Evolutionary conservation across 2,888 invertebrate genomes (phyloP), one percentile per base, ranked within the genome.

Genomic region (Melangyna quadrimaculata): DNA sequence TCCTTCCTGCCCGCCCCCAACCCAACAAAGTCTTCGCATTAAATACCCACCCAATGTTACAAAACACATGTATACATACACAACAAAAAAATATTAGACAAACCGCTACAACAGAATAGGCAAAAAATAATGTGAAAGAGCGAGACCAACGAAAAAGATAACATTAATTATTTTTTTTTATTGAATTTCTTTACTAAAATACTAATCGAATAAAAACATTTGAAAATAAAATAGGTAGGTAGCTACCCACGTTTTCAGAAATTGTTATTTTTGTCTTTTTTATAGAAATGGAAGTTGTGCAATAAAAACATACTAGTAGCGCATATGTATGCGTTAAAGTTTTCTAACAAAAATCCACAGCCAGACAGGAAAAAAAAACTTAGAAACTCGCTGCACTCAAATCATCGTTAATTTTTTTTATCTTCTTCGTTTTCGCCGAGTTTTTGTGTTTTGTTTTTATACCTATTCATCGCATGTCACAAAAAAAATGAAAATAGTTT

Each of bases 361-460:
- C 40, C 61, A 61, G 61, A 40, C 65, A 51, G 63, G 14, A 17
- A 14, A 59, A 48, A 24, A 35, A 51, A 17, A 45, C 4, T 22
- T n/a, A 29, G 19, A 71, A 45, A 59, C 45, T 43, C 4, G 12
- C 40, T 45, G 22, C 40, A 24, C 37, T 19, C 17, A 63, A 45
- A 45, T 65, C 24, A 65, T 51, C 35, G 12, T n/a, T 35, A 37
- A 35, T 22, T 65, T 67, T 35, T 35, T 7, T 48, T 12, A 29
- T 48, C 32, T 59, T 37, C 45, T 37, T 61, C 19, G 4, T 55
- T 72, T 55, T 72, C 57, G 61, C 55, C 37, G 10, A 53, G 29
- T 69, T 78, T 61, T 65, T 63, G 45, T 80, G 63, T 75, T 81
- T 81, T 81, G 81, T 81, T 81, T 81, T 81, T 81, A 81, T 81